phyloP scores from a whole-genome alignment of 1,140 invertebrate genomes.

The Drosophila melanogaster region Release_6_plus_ISO1_MT NT_037436.4:13248501-13249000 shows the following conservation, averaged over 20 bases:
- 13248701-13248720: background rate
- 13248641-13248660: background rate
- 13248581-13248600: constrained; percentile 3
- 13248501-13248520: constrained; percentile 49
- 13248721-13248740: constrained; percentile 1
- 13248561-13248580: constrained; percentile 22
- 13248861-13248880: background rate
- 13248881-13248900: background rate
- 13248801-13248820: too few relatives aligned
- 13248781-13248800: too few relatives aligned
- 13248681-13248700: constrained; percentile 5
- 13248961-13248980: constrained; percentile 31
- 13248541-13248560: constrained; percentile 57
- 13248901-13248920: background rate
- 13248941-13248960: constrained; percentile 13
- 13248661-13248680: background rate
- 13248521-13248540: constrained; percentile 64
- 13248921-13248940: background rate
- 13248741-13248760: constrained; percentile 2
- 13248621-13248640: constrained; percentile 6
- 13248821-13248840: too few relatives aligned
- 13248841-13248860: background rate
- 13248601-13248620: constrained; percentile 65
- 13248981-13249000: constrained; percentile 2
- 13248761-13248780: too few relatives aligned